phyloP scores from a whole-genome alignment of 2,113 vertebrate species.

The Melanerpes formicivorus region DNA sequence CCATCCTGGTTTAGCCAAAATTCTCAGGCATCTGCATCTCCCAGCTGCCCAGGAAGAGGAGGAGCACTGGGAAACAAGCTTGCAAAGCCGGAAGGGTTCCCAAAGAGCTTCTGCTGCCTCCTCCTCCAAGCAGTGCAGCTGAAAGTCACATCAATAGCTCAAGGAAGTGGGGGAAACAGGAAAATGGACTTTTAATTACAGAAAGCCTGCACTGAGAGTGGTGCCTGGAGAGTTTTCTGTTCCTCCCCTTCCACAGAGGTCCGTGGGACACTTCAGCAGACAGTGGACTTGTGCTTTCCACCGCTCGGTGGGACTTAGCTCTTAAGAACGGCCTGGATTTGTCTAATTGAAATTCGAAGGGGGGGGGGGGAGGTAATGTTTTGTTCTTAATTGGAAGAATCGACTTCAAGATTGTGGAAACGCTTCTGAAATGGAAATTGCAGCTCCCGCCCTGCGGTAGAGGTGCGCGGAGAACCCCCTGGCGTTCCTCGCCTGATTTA shows the following conservation, averaged over 20 bases:
- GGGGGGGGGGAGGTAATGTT: background rate
- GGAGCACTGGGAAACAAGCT: background rate
- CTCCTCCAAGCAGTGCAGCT: background rate
- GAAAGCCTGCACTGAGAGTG: too few species aligned
- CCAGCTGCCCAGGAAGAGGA: background rate
- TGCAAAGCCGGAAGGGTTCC: background rate
- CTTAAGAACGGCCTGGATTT: background rate
- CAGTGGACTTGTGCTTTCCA: background rate
- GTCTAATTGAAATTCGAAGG: background rate
- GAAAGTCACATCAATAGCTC: background rate
- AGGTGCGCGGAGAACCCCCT: background rate
- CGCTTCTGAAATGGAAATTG: background rate
- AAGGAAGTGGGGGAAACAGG: background rate
- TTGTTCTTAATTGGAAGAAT: background rate
- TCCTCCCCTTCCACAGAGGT: background rate
- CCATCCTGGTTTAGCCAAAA: background rate
- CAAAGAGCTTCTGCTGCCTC: background rate
- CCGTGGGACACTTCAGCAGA: background rate
- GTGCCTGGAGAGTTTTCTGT: background rate
- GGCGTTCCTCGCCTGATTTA: background rate
- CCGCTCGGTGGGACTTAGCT: background rate
- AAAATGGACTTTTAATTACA: background rate
- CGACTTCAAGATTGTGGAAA: background rate
- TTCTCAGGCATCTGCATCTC: background rate
- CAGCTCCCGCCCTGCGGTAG: background rate